These are phyloP conservation scores for Torymus aiolomorphi DNA, from an alignment of 2,888 invertebrate genomes.

Conservation along the genomic window DNA sequence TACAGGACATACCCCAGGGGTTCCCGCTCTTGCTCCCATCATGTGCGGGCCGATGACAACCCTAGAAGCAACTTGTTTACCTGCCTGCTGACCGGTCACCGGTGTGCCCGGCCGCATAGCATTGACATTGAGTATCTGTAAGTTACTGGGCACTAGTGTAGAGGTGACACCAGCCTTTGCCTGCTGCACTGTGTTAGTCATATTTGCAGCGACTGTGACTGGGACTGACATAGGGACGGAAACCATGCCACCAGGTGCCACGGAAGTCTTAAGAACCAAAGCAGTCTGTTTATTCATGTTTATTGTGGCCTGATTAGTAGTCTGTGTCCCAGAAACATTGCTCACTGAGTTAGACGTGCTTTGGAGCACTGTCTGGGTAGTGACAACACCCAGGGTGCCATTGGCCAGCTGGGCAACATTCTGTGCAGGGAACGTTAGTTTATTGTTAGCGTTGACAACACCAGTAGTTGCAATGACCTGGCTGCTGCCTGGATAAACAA, in stretches of 20 bases:
- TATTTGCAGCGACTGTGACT: constrained; percentile 69
- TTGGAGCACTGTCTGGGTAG: constrained; percentile 78
- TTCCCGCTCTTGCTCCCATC: constrained; percentile 87
- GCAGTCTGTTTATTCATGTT: constrained; percentile 72
- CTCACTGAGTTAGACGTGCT: constrained; percentile 76
- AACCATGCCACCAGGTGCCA: constrained; percentile 73
- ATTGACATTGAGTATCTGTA: constrained; percentile 88
- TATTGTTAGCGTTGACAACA: constrained; percentile 76
- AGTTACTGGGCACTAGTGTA: constrained; percentile 83
- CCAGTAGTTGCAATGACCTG: constrained; percentile 72
- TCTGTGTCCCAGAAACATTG: constrained; percentile 59
- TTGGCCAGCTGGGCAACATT: constrained; percentile 79
- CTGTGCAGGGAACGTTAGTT: constrained; percentile 81
- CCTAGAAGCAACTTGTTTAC: constrained; percentile 82
- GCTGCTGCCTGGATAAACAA: constrained; percentile 72
- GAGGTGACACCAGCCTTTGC: constrained; percentile 70
- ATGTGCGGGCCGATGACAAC: constrained; percentile 91
- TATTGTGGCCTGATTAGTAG: constrained; percentile 54
- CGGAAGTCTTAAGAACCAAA: constrained; percentile 75
- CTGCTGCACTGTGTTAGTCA: constrained; percentile 63
- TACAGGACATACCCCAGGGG: constrained; percentile 83
- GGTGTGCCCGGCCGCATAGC: constrained; percentile 84
- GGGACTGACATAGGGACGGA: constrained; percentile 74
- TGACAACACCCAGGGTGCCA: constrained; percentile 82
- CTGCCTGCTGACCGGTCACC: constrained; percentile 83